A percentile compares a stretch with the other conserved stretches of the same genome.
phyloP scores from a whole-genome alignment of 92 coral and sea anemone species.

The Phymanthus crucifer region DNA sequence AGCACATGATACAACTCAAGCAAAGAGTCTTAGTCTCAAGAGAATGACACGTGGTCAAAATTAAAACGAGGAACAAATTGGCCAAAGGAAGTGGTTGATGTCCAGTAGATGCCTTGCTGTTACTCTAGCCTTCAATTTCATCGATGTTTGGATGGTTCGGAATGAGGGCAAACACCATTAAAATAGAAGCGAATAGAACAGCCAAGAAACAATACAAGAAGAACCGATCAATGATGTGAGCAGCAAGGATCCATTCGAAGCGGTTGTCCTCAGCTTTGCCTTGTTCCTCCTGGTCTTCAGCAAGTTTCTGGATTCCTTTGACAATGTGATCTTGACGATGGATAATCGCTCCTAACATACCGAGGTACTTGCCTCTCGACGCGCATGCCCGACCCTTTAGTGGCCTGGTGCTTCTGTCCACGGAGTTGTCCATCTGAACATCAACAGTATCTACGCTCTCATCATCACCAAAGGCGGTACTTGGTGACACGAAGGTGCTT shows the following conservation, averaged over 20 bases:
- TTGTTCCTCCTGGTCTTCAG: slow-evolving; percentile 72
- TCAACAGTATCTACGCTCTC: slow-evolving; percentile 31
- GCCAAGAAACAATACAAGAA: slow-evolving; percentile 69
- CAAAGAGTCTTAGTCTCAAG: background rate
- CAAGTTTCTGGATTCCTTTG: slow-evolving; percentile 69
- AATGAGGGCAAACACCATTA: slow-evolving; percentile 58
- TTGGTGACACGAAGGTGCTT: slow-evolving; percentile 27
- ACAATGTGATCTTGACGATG: slow-evolving; percentile 89
- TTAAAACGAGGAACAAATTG: too few species aligned
- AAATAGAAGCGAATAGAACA: slow-evolving; percentile 58
- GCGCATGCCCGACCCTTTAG: slow-evolving; percentile 11
- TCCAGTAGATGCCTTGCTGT: background rate
- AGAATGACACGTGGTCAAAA: too few species aligned
- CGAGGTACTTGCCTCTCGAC: slow-evolving; percentile 10
- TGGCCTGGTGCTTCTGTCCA: slow-evolving; percentile 21
- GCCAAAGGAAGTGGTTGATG: too few species aligned
- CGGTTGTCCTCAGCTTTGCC: slow-evolving; percentile 61
- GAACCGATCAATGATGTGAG: slow-evolving; percentile 84
- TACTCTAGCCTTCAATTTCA: slow-evolving; percentile 7
- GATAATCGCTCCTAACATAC: slow-evolving; percentile 32
- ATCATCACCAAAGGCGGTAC: slow-evolving; percentile 31
- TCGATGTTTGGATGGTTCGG: slow-evolving; percentile 27
- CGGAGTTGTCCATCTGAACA: slow-evolving; percentile 25
- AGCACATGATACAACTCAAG: too few species aligned
- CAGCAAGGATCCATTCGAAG: slow-evolving; percentile 92